phyloP scores from a whole-genome alignment of 2,888 invertebrate species.

The Yponomeuta malinellus region DNA sequence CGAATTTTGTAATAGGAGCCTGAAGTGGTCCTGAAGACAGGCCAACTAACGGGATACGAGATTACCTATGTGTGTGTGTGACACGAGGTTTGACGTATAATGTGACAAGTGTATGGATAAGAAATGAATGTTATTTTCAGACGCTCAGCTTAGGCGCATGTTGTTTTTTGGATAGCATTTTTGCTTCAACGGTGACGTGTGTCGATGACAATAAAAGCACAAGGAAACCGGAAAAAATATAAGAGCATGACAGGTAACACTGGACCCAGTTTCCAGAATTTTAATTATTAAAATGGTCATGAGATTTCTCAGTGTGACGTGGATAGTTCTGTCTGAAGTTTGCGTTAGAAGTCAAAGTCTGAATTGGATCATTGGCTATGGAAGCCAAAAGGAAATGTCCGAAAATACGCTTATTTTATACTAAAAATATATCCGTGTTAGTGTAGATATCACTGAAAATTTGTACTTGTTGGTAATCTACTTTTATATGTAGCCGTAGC shows the following conservation, averaged over 20 bases:
- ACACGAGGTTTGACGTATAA: not conserved
- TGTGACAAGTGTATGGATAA: not conserved
- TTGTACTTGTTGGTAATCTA: conserved; percentile 60
- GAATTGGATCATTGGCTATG: conserved; percentile 62
- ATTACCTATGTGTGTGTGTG: not conserved
- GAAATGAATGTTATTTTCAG: not conserved
- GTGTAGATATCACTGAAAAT: conserved; percentile 53
- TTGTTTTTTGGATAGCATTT: not conserved
- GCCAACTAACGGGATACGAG: too few species aligned
- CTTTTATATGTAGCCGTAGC: conserved; percentile 50
- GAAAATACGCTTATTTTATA: conserved; percentile 74
- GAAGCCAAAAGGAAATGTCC: conserved; percentile 60
- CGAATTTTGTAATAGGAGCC: too few species aligned
- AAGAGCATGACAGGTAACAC: not conserved
- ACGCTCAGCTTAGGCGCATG: not conserved
- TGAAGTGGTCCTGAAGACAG: too few species aligned
- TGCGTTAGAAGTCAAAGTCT: conserved; percentile 45
- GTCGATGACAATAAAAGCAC: not conserved
- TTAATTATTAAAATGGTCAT: not conserved
- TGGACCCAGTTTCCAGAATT: not conserved
- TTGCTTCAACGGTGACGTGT: not conserved
- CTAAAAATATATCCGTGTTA: conserved; percentile 62
- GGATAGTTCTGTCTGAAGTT: not conserved
- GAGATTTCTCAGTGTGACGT: not conserved
- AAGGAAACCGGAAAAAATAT: not conserved